Conservation (phyloP, 2,113 vertebrate genomes). For the Aythya baeri region DNA sequence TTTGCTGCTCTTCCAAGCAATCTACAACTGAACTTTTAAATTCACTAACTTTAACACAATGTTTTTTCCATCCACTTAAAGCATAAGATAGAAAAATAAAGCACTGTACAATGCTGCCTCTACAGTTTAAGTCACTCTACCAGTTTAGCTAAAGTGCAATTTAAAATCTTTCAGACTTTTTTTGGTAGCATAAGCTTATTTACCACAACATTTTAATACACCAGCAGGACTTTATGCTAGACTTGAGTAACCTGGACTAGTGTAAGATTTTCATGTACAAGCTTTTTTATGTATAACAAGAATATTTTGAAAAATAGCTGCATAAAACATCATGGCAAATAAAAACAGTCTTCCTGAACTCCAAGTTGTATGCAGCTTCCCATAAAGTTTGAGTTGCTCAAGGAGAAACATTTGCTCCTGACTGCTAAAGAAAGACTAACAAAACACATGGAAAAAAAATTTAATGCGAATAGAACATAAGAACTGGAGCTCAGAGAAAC, state of each 20-base stretch:
- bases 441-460: not conserved
- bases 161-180: not conserved
- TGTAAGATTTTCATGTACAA: not conserved
- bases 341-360: not conserved
- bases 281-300: not conserved
- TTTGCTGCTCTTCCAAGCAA: not conserved
- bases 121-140: not conserved
- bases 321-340: not conserved
- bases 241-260: not conserved
- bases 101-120: not conserved
- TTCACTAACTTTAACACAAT: not conserved
- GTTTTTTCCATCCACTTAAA: not conserved
- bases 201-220: not conserved
- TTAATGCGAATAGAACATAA: not conserved
- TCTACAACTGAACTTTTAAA: not conserved
- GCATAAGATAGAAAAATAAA: not conserved
- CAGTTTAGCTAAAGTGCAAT: constrained; percentile 20
- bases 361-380: not conserved
- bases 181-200: not conserved
- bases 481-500: constrained; percentile 14
- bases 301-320: not conserved
- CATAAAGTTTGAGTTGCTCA: not conserved
- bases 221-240: not conserved
- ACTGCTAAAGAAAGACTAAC: not conserved
- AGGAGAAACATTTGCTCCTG: not conserved